phyloP scores from a whole-genome alignment of 2,797 vertebrate species.

The Schizothorax lantsangensis region DNA sequence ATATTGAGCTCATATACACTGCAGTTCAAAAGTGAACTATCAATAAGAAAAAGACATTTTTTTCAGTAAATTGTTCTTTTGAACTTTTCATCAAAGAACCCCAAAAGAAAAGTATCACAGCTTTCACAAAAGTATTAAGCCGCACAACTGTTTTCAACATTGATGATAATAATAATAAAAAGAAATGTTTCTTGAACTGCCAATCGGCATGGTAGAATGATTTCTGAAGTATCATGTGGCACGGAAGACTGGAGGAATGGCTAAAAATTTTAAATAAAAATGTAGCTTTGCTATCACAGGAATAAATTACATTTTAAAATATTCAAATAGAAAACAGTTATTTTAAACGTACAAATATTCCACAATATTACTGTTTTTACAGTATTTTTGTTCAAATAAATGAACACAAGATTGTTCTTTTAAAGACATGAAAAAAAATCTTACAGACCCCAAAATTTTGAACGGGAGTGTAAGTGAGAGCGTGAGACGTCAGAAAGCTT shows the following conservation, averaged over 20 bases:
- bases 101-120: background rate
- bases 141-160: background rate
- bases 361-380: background rate
- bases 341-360: background rate
- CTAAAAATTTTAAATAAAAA: background rate
- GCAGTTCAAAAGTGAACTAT: background rate
- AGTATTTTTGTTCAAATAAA: background rate
- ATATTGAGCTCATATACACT: background rate
- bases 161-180: background rate
- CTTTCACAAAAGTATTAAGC: background rate
- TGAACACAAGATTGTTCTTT: background rate
- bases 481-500: background rate
- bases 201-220: background rate
- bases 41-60: background rate
- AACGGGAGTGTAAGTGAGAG: background rate
- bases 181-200: background rate
- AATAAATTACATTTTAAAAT: background rate
- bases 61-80: background rate
- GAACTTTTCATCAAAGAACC: background rate
- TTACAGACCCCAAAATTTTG: background rate
- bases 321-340: background rate
- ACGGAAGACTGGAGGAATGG: background rate
- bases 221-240: background rate
- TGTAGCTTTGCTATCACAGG: background rate
- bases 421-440: background rate